phyloP scores from a whole-genome alignment of 2,888 invertebrate species.

The Drosophila paranaensis region DNA sequence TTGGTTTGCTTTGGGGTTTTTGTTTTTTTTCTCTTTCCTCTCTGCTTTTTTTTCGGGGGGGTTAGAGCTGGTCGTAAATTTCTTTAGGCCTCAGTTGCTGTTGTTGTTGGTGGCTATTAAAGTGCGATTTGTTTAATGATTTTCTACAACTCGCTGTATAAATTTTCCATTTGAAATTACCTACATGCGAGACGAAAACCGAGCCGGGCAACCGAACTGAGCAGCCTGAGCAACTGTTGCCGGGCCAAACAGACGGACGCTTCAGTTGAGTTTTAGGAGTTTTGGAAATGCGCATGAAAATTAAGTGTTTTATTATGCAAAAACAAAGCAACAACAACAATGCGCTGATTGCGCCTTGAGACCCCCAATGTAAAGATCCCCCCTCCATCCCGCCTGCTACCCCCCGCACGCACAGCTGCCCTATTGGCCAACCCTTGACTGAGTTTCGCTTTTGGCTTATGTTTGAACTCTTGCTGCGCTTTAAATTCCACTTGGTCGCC shows the following conservation, averaged over 20 bases:
- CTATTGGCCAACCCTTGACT: constrained; percentile 14
- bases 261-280: constrained; percentile 63
- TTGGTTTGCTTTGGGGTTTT: constrained; percentile 47
- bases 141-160: constrained; percentile 78
- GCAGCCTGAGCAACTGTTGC: constrained; percentile 18
- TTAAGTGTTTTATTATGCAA: constrained; percentile 84
- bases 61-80: constrained; percentile 59
- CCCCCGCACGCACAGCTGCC: background rate
- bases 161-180: constrained; percentile 82
- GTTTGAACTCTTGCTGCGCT: constrained; percentile 68
- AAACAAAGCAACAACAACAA: constrained; percentile 58
- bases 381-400: background rate
- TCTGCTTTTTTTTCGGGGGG: constrained; percentile 8
- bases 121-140: constrained; percentile 83
- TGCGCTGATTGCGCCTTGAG: constrained; percentile 53
- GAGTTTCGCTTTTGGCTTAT: constrained; percentile 63
- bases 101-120: constrained; percentile 72
- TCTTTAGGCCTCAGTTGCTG: constrained; percentile 60
- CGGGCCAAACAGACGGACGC: constrained; percentile 38
- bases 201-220: constrained; percentile 34
- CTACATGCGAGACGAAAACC: constrained; percentile 60
- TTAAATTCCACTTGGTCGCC: constrained; percentile 47
- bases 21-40: constrained; percentile 15
- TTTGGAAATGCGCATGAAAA: constrained; percentile 79
- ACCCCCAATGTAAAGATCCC: constrained; percentile 36